Evolutionary conservation across 2,888 invertebrate genomes (phyloP).

Genomic region (Norana najaformis): DNA sequence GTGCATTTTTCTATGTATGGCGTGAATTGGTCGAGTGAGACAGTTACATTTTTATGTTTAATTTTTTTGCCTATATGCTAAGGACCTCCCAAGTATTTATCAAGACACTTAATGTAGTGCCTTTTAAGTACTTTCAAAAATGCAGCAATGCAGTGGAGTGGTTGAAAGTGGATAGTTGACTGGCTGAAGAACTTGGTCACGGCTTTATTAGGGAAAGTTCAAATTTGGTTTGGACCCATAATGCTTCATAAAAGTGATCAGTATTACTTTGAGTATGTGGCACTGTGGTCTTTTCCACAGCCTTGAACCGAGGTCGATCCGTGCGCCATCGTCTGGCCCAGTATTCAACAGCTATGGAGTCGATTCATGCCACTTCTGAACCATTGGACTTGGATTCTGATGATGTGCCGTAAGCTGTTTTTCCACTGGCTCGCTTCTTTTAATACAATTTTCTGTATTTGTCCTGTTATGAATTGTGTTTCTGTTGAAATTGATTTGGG

Average conservation of each 20-base stretch:
- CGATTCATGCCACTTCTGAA: slow-evolving; percentile 82
- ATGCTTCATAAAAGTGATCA: background rate
- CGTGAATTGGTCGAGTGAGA: no score
- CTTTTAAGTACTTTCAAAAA: no score
- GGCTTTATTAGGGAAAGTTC: background rate
- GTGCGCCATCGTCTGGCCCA: slow-evolving; percentile 81
- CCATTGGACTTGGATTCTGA: slow-evolving; percentile 63
- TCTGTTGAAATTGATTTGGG: no score
- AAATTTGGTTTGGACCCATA: background rate
- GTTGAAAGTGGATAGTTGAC: background rate
- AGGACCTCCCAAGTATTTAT: no score
- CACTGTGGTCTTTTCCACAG: background rate
- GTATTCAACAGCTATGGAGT: slow-evolving; percentile 97
- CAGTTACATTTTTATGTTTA: no score
- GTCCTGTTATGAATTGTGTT: no score
- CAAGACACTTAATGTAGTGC: no score
- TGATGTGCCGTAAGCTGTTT: slow-evolving; percentile 84
- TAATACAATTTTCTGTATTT: no score
- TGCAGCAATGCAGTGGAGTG: no score
- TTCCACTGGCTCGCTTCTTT: no score
- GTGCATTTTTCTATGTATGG: no score
- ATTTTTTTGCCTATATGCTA: no score
- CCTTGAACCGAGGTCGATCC: slow-evolving; percentile 48
- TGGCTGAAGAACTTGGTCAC: background rate
- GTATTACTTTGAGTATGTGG: background rate